Percentiles rank a stretch among this genome's conserved stretches.
These are phyloP conservation scores for Eublepharis macularius DNA, from an alignment of 2,113 vertebrate genomes.

Conservation along the genomic window DNA sequence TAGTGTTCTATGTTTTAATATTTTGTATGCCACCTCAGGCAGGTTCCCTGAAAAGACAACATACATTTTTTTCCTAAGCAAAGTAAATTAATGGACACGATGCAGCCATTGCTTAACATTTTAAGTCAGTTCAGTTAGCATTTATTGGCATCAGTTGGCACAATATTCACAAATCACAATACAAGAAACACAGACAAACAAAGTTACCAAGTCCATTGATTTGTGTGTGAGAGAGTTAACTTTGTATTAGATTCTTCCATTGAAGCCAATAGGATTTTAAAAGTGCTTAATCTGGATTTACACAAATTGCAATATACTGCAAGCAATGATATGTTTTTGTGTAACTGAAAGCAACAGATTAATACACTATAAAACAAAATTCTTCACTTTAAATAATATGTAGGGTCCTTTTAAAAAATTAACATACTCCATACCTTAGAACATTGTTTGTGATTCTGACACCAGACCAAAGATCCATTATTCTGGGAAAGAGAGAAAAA, in stretches of 20 bases:
- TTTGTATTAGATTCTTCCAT: not conserved
- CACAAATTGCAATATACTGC: not conserved
- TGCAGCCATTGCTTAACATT: not conserved
- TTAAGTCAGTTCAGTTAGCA: too few relatives aligned
- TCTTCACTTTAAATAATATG: not conserved
- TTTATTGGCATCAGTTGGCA: too few relatives aligned
- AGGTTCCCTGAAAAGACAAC: too few relatives aligned
- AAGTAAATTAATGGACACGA: not conserved
- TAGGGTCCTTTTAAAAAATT: rapidly evolving
- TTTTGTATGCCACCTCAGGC: too few relatives aligned
- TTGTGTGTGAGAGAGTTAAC: not conserved
- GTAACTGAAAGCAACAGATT: not conserved
- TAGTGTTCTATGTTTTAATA: too few relatives aligned
- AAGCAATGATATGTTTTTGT: not conserved
- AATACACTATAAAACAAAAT: not conserved
- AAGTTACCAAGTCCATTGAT: not conserved
- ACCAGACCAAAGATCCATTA: constrained; percentile 95
- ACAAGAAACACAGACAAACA: too few relatives aligned
- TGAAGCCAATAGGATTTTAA: not conserved
- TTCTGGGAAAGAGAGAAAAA: constrained; percentile 77
- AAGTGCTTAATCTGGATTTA: not conserved
- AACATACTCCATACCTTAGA: constrained; percentile 87
- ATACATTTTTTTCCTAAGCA: too few relatives aligned
- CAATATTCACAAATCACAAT: too few relatives aligned
- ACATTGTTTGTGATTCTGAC: constrained; percentile 97